Evolutionary conservation across 2,797 vertebrate genomes (phyloP).

Genomic region (Acrocephalus scirpaceus): DNA sequence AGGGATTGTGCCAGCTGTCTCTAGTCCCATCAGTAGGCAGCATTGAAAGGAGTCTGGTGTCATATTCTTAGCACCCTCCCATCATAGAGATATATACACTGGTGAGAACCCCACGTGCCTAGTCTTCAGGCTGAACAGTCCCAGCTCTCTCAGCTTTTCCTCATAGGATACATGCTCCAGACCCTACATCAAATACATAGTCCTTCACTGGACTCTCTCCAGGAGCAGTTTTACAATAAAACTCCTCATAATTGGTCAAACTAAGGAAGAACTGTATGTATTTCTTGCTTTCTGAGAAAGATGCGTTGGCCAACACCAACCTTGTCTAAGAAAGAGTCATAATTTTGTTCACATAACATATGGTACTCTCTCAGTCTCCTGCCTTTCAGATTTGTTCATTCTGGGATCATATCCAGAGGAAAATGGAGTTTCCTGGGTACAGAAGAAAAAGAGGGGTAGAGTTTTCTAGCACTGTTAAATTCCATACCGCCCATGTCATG

Average conservation of each 20-base stretch:
- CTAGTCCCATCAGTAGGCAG: not conserved
- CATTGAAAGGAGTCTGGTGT: not conserved
- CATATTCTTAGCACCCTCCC: not conserved
- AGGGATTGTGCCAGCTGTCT: not conserved
- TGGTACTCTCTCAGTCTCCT: not conserved
- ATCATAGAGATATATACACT: not conserved
- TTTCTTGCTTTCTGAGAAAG: not conserved
- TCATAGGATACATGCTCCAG: not conserved
- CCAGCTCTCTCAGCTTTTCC: not conserved
- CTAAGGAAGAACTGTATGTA: not conserved
- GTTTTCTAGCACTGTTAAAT: not conserved
- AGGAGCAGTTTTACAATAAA: not conserved
- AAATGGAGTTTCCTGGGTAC: not conserved
- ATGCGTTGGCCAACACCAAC: not conserved
- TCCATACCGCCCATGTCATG: not conserved
- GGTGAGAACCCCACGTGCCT: not conserved
- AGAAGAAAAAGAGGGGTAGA: not conserved
- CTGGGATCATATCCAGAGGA: not conserved
- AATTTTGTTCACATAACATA: not conserved
- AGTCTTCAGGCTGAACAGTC: not conserved
- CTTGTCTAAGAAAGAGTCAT: not conserved
- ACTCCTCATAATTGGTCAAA: not conserved
- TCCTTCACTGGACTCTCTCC: not conserved
- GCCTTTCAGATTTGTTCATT: not conserved
- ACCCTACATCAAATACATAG: not conserved